Conservation (phyloP, 2,113 vertebrate genomes). For the Trichechus manatus region DNA sequence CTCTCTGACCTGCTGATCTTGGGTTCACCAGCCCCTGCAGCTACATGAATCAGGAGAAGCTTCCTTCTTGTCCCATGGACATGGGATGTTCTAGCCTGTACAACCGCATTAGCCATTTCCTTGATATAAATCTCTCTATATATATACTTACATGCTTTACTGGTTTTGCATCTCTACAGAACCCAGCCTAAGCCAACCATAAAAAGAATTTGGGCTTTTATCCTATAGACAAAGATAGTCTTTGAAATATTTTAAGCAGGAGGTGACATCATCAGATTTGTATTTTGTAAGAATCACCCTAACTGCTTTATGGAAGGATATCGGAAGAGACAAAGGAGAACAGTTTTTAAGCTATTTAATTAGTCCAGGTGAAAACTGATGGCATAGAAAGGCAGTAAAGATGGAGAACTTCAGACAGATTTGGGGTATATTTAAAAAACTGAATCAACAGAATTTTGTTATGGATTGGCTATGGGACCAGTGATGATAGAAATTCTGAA, state of each 20-base stretch:
- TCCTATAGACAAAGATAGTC: not conserved
- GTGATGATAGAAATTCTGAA: not conserved
- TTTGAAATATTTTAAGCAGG: not conserved
- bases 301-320: not conserved
- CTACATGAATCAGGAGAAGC: no score
- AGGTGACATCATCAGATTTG: not conserved
- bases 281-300: not conserved
- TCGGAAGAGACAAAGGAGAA: not conserved
- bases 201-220: not conserved
- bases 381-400: not conserved
- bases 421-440: not conserved
- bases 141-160: no score
- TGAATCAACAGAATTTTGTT: not conserved
- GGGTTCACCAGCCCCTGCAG: no score
- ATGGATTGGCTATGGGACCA: not conserved
- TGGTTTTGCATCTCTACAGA: no score
- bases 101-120: no score
- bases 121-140: no score
- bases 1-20: no score
- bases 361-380: not conserved
- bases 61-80: no score
- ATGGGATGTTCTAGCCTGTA: no score
- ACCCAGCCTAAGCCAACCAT: not conserved
- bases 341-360: slow-evolving; percentile 6
- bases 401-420: not conserved